phyloP scores from a whole-genome alignment of 1,140 invertebrate species.

The Drosophila rufa region DNA sequence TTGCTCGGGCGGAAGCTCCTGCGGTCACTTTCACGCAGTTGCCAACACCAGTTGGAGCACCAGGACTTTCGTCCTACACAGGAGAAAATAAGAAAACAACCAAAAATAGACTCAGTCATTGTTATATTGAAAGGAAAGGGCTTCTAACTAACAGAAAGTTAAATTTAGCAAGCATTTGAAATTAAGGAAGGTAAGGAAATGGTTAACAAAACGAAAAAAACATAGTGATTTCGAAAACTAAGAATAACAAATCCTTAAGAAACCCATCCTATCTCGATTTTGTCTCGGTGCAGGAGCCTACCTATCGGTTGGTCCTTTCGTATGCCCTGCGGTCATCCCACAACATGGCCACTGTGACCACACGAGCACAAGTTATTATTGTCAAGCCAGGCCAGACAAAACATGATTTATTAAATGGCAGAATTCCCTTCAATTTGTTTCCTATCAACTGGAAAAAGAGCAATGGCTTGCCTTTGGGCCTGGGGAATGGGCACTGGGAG shows the following conservation, averaged over 20 bases:
- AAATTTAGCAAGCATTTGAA: background rate
- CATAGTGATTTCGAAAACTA: no score
- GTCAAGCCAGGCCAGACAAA: slow-evolving; percentile 81
- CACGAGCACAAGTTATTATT: slow-evolving; percentile 80
- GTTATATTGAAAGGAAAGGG: background rate
- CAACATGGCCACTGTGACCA: slow-evolving; percentile 69
- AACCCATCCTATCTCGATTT: background rate
- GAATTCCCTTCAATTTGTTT: slow-evolving; percentile 83
- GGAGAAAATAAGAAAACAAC: background rate
- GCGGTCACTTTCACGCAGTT: slow-evolving; percentile 80
- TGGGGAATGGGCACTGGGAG: background rate
- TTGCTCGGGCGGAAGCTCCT: slow-evolving; percentile 68
- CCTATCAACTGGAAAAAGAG: slow-evolving; percentile 82
- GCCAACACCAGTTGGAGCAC: slow-evolving; percentile 54
- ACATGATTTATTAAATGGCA: slow-evolving; percentile 83
- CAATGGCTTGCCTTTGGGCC: slow-evolving; percentile 46
- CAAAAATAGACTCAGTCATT: background rate
- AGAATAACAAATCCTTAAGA: no score
- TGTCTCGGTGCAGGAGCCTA: slow-evolving; percentile 37
- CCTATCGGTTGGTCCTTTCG: slow-evolving; percentile 48
- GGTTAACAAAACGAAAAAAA: no score
- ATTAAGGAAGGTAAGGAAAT: no score
- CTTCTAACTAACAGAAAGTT: background rate
- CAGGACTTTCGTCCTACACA: slow-evolving; percentile 2
- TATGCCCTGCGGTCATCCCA: slow-evolving; percentile 50